Base-by-base conservation (phyloP, 1,140 invertebrate genomes). In the Parasteatoda tepidariorum region DNA sequence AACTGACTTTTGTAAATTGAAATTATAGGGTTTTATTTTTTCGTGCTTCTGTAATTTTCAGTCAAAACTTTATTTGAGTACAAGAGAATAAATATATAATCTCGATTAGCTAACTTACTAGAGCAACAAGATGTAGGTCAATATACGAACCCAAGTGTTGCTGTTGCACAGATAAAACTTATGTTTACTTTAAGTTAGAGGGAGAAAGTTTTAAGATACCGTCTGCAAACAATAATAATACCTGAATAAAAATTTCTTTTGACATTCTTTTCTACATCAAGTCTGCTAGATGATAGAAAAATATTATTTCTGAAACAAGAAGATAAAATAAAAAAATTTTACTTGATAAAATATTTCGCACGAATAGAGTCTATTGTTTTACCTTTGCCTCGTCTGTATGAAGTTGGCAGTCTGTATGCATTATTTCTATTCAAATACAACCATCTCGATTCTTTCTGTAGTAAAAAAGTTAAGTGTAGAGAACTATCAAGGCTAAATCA, bases 101-200 rank as follows among this genome's bases (percentile, higher is more conserved):
- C 26, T 11, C 59, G 18, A 11, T 73, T 28, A 34, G 33, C 57
- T 75, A 34, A 68, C 41, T 57, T 55, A 73, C 54, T 55, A 75
- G 71, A 75, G 57, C 55, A 61, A 75, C 71, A 61, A 75, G 31
- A 75, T 75, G 54, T 75, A 75, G 71, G 71, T 75, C 71, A 75
- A 61, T 24, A 38, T 26, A 57, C 71, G 30, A 28, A n/a, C 71
- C 28, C 31, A 73, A 73, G 68, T 55, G 70, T 57, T 33, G 68
- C 15, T 55, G 70, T 57, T 33, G 68, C 15, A 73, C 30, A 34
- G 54, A 75, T 61, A 59, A 55, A 11, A 57, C n/a, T 33, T 18
- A 57, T 74, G 33, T 75, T 61, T 62, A 24, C 30, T 41, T 61
- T n/a, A 3, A 38, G 15, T 6, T 15, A 11, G 33, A 28, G 31